Evolutionary conservation across 2,888 invertebrate genomes (phyloP).

Genomic region (Mimumesa dahlbomi): DNA sequence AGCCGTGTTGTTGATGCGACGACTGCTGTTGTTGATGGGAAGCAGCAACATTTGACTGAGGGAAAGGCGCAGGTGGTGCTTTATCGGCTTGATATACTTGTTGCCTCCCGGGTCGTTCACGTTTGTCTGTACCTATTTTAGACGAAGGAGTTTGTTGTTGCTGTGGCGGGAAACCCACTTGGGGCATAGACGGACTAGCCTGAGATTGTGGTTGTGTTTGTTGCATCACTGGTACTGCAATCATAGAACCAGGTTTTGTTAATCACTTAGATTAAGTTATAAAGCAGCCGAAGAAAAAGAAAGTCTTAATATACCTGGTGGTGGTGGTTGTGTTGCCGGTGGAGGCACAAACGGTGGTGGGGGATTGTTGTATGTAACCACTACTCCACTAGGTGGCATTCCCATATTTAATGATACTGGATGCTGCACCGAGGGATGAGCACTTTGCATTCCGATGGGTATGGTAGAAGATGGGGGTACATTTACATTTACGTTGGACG

Average conservation of each 20-base stretch:
- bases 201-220: conserved; percentile 66
- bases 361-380: conserved; percentile 74
- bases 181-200: conserved; percentile 65
- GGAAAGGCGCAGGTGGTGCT: conserved; percentile 77
- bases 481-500: conserved; percentile 68
- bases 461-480: conserved; percentile 74
- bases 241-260: conserved; percentile 1
- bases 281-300: too few relatives aligned
- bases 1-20: conserved; percentile 69
- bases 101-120: conserved; percentile 76
- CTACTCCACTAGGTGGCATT: conserved; percentile 77
- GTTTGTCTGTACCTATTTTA: conserved; percentile 76
- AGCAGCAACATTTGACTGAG: conserved; percentile 72
- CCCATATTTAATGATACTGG: conserved; percentile 75
- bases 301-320: conserved; percentile 63
- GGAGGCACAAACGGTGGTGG: conserved; percentile 77
- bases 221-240: conserved; percentile 46
- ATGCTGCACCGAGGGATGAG: conserved; percentile 75
- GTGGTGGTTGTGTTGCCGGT: conserved; percentile 74
- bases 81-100: conserved; percentile 76
- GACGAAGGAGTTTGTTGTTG: conserved; percentile 70
- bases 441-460: conserved; percentile 73
- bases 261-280: too few relatives aligned
- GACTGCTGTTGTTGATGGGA: conserved; percentile 71
- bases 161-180: conserved; percentile 64